Evolutionary conservation across 2,113 vertebrate genomes (phyloP), one percentile per base, ranked within the genome.

Genomic region (Otis tarda): DNA sequence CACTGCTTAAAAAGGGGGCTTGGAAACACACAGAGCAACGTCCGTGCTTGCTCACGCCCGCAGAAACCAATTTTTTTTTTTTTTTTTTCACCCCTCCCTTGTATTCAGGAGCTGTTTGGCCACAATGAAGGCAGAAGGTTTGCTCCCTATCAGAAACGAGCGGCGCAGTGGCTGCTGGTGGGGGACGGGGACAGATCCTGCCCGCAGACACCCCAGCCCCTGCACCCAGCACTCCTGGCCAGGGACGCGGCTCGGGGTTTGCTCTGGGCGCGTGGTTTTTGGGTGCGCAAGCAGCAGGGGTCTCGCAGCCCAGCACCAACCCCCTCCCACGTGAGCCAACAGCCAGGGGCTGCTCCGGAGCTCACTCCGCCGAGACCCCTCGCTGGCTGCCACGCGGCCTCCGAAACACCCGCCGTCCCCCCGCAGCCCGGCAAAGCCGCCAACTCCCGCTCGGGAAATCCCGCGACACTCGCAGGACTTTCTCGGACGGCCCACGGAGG

Each of bases 241-340:
- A 5, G 10, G 41, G 5, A 9, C 31, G 3, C 1, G 0, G 59
- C 37, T 49, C 3, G 0, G 49, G 47, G 9, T 50, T 61, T 22
- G 19, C 91, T 28, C 35, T 1, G 1, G 7, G 14, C 3, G 0
- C 14, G 0, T 5, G 35, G 20, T 10, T 89, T 49, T 50, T 15
- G 77, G 73, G 55, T 9, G 63, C 83, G 43, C 7, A 0, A 6
- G 9, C 33, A 17, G 9, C 0, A 6, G 22, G 18, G 39, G 12
- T 49, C 45, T 55, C 2, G 0, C 12, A 33, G 15, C 5, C 9
- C 56, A 59, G 35, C 27, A 11, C 35, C 12, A 23, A 3, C 33
- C 50, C 47, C 8, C 13, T 64, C 39, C 55, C 23, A 12, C 6
- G 1, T 4, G 0, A 84, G 6, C 20, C 74, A 7, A 1, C 4